These are phyloP conservation scores for Trichonephila clavipes DNA, from an alignment of 1,140 invertebrate species.

Conservation along the genomic window DNA sequence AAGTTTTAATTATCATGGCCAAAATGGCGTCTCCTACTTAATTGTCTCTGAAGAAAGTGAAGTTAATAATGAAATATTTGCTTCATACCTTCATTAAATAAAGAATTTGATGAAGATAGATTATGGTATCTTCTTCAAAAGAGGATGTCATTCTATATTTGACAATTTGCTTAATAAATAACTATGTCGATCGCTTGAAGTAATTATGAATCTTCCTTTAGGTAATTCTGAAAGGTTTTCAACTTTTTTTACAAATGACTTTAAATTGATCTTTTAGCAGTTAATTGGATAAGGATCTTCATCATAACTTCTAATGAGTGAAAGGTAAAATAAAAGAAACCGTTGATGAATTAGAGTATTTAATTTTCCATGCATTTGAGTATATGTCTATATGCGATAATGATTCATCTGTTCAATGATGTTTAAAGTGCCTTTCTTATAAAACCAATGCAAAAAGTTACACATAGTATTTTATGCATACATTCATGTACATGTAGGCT, in stretches of 20 bases:
- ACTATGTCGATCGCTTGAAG: not conserved
- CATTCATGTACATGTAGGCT: too few species aligned
- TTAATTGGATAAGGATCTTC: not conserved
- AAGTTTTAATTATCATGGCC: not conserved
- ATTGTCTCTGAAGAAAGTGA: slow-evolving; percentile 37
- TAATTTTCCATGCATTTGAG: too few species aligned
- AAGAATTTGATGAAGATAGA: slow-evolving; percentile 71
- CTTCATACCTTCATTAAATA: slow-evolving; percentile 52
- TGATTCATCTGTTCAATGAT: too few species aligned
- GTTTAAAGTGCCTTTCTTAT: too few species aligned
- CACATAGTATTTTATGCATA: too few species aligned
- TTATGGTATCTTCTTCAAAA: slow-evolving; percentile 24
- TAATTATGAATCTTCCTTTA: not conserved
- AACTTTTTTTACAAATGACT: not conserved
- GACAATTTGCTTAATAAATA: slow-evolving; percentile 51
- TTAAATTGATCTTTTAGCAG: not conserved
- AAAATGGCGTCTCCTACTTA: not conserved
- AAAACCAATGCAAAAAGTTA: too few species aligned
- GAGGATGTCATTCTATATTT: slow-evolving; percentile 38
- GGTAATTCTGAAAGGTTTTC: not conserved
- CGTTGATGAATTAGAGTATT: too few species aligned
- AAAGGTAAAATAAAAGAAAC: too few species aligned
- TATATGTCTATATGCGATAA: too few species aligned
- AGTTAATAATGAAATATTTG: slow-evolving; percentile 65
- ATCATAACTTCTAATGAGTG: too few species aligned